Percentiles rank a stretch among this genome's conserved stretches.
Evolutionary conservation across 2,113 vertebrate genomes (phyloP).

Genomic region (Loxodonta africana): DNA sequence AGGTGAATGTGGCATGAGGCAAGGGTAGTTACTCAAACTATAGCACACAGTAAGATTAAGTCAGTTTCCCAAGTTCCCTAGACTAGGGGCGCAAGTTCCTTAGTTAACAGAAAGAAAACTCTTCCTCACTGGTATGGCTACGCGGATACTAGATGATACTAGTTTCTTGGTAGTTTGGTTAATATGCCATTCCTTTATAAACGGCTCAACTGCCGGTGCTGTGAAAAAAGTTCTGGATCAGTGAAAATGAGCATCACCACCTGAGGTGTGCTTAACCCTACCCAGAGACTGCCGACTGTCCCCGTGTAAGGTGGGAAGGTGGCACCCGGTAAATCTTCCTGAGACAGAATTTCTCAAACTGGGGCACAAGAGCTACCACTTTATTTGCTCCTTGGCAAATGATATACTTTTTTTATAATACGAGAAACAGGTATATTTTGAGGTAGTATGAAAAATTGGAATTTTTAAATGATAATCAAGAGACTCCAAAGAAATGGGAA

Average conservation of each 20-base stretch:
- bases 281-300: neutral
- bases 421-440: neutral
- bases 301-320: neutral
- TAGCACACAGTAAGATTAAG: neutral
- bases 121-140: neutral
- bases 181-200: neutral
- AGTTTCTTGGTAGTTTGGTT: neutral
- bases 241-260: neutral
- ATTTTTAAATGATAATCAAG: neutral
- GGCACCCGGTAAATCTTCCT: neutral
- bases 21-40: no score
- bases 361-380: neutral
- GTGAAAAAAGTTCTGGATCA: neutral
- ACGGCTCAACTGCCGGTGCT: neutral
- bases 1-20: neutral
- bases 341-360: neutral
- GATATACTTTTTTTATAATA: neutral
- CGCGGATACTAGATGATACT: neutral
- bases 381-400: neutral
- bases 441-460: neutral
- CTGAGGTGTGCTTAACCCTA: neutral
- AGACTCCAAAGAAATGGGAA: neutral
- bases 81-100: neutral
- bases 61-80: neutral
- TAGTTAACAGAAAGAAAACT: neutral